These are phyloP conservation scores for Bettongia penicillata DNA, from an alignment of 2,113 vertebrate species.

Conservation along the genomic window DNA sequence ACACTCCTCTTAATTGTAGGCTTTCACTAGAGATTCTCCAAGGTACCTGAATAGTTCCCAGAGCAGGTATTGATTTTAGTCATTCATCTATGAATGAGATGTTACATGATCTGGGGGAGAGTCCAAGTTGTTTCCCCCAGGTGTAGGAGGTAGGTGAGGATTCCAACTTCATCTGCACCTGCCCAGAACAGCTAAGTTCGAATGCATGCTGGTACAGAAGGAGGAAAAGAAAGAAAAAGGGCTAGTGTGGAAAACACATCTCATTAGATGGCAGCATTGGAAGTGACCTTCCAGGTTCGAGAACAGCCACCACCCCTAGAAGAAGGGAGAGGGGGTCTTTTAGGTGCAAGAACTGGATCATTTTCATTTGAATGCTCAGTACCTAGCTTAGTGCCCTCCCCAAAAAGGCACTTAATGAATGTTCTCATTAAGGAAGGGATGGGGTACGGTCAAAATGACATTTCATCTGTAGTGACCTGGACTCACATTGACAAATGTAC, in stretches of 20 bases:
- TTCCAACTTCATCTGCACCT: not conserved
- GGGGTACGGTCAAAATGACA: not conserved
- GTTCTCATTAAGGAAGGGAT: not conserved
- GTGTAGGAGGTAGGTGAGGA: not conserved
- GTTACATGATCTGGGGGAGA: not conserved
- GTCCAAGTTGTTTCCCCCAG: not conserved
- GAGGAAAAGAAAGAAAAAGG: not conserved
- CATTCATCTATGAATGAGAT: constrained; percentile 1
- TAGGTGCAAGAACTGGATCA: not conserved
- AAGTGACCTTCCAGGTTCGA: not conserved
- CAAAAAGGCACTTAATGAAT: not conserved
- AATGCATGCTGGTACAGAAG: not conserved
- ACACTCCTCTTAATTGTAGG: not conserved
- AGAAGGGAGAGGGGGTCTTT: not conserved
- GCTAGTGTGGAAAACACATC: not conserved
- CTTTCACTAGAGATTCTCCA: not conserved
- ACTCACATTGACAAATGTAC: not conserved
- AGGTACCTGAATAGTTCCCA: not conserved
- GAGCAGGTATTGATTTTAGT: not conserved
- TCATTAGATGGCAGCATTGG: no score
- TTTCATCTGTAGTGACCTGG: not conserved
- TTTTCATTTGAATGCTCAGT: not conserved
- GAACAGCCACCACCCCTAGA: not conserved
- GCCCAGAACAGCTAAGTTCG: not conserved
- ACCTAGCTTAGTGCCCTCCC: not conserved